A percentile compares a stretch with the other conserved stretches of the same genome.
phyloP scores from a whole-genome alignment of 2,797 vertebrate genomes.

The Muraenolepis orangiensis region DNA sequence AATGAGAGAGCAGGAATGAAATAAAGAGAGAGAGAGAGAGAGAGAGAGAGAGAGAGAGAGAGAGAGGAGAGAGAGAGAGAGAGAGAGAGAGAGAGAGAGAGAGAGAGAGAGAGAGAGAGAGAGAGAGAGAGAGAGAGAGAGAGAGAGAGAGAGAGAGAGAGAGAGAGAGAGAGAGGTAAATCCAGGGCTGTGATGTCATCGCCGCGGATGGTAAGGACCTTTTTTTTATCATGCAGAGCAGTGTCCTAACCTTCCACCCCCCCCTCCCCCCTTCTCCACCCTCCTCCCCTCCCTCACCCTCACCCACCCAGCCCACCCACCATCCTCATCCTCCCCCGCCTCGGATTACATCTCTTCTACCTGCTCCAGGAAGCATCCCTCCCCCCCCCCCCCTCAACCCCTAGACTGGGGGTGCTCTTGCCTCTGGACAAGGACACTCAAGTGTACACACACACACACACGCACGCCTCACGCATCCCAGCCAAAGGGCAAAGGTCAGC shows the following conservation, averaged over 20 bases:
- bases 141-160: neutral
- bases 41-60: no score
- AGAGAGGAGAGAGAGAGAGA: no score
- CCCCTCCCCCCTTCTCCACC: conserved; percentile 20
- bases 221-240: conserved; percentile 71
- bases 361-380: conserved; percentile 59
- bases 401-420: conserved; percentile 24
- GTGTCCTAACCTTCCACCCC: conserved; percentile 28
- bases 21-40: no score
- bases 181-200: conserved; percentile 62
- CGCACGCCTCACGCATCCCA: no score
- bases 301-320: conserved; percentile 42
- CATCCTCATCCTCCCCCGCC: conserved; percentile 50
- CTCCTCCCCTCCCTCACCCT: conserved; percentile 1
- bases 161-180: neutral
- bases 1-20: no score
- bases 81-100: conserved; percentile 49
- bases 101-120: no score
- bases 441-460: conserved; percentile 11
- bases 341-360: conserved; percentile 69
- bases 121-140: neutral
- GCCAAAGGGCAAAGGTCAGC: no score
- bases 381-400: neutral
- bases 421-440: conserved; percentile 32
- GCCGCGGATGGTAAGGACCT: conserved; percentile 49